A percentile compares a stretch with the other conserved stretches of the same genome.
phyloP scores from a whole-genome alignment of 2,113 vertebrate species.

The Elephantulus edwardii region DNA sequence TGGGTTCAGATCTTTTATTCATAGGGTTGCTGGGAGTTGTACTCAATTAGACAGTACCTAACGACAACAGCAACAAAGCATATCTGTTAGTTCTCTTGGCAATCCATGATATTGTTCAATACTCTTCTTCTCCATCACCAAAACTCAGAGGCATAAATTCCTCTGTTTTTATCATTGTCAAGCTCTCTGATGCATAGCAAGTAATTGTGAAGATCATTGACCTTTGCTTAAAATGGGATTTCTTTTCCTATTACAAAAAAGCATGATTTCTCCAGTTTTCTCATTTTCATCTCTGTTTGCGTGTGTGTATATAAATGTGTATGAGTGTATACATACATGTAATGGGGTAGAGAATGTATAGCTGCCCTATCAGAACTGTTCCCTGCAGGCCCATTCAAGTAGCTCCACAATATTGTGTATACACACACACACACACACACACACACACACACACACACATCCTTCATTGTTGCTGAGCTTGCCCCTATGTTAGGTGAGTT shows the following conservation, averaged over 20 bases:
- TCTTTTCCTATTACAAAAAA: constrained; percentile 23
- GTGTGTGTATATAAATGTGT: neutral
- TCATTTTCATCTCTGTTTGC: neutral
- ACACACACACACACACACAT: no score
- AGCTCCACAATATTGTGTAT: neutral
- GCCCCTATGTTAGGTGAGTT: neutral
- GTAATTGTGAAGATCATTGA: no score
- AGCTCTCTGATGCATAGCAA: no score
- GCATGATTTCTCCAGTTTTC: neutral
- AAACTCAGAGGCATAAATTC: no score
- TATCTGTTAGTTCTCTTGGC: no score
- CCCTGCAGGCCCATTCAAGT: neutral
- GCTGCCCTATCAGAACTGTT: neutral
- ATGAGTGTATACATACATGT: neutral
- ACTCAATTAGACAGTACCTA: no score
- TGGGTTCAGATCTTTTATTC: no score
- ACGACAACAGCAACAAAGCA: no score
- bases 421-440: no score
- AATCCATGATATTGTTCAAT: no score
- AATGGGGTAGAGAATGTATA: neutral
- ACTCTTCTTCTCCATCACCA: neutral
- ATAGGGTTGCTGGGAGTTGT: no score
- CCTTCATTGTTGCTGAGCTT: neutral
- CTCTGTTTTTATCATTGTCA: no score
- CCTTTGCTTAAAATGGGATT: neutral